Percentiles rank a stretch among this genome's conserved stretches.
These are phyloP conservation scores for Microchirus variegatus DNA, from an alignment of 2,797 vertebrate genomes.

Conservation along the genomic window DNA sequence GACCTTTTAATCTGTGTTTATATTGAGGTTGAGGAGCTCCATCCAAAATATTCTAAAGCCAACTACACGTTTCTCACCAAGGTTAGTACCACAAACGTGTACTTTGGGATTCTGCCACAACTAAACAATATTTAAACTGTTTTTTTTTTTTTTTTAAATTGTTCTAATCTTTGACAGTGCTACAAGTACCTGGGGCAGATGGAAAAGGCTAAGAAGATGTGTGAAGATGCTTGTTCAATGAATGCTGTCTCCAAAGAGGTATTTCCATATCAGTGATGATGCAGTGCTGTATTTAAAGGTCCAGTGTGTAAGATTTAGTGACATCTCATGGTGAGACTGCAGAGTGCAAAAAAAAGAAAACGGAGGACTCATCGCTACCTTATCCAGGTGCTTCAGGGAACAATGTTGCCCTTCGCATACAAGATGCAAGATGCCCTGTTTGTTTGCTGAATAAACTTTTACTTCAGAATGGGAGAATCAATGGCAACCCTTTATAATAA, in stretches of 20 bases:
- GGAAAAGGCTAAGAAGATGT: conserved; percentile 82
- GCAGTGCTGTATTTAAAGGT: background rate
- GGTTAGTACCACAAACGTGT: conserved; percentile 75
- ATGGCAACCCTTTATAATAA: no score
- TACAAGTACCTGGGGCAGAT: conserved; percentile 89
- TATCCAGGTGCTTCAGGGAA: no score
- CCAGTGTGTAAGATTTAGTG: no score
- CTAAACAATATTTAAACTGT: background rate
- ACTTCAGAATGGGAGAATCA: no score
- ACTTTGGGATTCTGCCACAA: background rate
- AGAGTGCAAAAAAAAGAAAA: no score
- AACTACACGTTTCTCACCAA: conserved; percentile 95
- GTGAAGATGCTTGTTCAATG: conserved; percentile 84
- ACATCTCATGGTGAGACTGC: no score
- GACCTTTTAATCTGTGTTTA: background rate
- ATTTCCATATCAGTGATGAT: conserved; percentile 6
- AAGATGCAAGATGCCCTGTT: no score
- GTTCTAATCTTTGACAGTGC: conserved; percentile 78
- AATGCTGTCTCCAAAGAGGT: conserved; percentile 86
- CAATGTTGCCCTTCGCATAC: no score
- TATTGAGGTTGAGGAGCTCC: conserved; percentile 90
- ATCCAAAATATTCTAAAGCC: conserved; percentile 89
- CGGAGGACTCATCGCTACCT: no score
- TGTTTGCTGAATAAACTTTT: no score
- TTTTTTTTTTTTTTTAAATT: background rate